Evolutionary conservation across 2,113 vertebrate species (phyloP), one percentile per base, ranked within the genome.

Genomic region (Oryzias javanicus): DNA sequence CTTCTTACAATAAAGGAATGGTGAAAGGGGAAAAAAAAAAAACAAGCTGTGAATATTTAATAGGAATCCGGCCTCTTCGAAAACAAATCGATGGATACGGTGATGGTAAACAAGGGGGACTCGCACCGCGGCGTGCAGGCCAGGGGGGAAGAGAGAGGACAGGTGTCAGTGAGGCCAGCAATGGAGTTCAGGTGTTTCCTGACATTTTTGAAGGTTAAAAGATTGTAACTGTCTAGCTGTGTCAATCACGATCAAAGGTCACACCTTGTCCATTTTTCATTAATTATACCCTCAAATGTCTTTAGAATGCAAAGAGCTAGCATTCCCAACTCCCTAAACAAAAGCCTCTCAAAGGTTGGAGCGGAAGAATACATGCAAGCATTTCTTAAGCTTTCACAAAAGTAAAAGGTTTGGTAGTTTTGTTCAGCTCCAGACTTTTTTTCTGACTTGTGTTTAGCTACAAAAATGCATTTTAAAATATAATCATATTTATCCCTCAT

Each of bases 131-230:
- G 81, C 79, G 49, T 25, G 71, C 55, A 53, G 62, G 59, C 61
- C 3, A 6, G 42, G 35, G 70, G 51, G 44, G 70, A n/a, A 67
- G 47, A 64, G 78, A 68, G 69, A 82, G 82, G 86, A 88, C 86
- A 87, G 88, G 88, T 88, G 86, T 88, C 83, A 83, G 67, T 35
- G 16, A 72, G 61, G 49, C 74, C 50, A 59, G 81, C 73, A 85
- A 86, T 51, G 77, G 70, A 84, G 80, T 88, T 82, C 76, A 79
- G 89, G 80, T 72, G 81, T 51, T 70, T 79, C 76, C 72, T 92
- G 87, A 89, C 90, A 91, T 92, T 90, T 92, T 51, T 89, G 90
- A 92, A 92, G 91, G 91, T 92, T 92, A 92, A 84, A 78, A 83
- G 89, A 88, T 88, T 91, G 87, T 90, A 91, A 85, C 81, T 87